Evolutionary conservation across 2,113 vertebrate species (phyloP).

Genomic region (Meriones unguiculatus): DNA sequence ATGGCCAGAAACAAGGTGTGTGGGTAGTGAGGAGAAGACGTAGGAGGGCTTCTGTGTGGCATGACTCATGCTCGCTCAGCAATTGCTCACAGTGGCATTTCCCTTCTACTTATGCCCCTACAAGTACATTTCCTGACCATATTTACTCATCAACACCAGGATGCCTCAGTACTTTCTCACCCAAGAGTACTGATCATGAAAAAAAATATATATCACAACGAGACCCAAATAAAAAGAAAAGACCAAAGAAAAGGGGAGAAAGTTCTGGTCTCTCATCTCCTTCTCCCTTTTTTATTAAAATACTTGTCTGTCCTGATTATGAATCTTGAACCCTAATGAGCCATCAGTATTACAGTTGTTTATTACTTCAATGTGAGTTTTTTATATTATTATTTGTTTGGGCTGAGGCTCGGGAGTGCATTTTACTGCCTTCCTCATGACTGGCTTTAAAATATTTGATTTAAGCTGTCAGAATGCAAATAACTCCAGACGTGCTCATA

Average conservation of each 20-base stretch:
- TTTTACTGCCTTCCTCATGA: slow-evolving; percentile 80
- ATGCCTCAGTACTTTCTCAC: fast-evolving
- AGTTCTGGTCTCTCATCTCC: background rate
- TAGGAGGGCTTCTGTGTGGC: background rate
- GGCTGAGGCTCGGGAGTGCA: slow-evolving; percentile 74
- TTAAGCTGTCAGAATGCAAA: slow-evolving; percentile 84
- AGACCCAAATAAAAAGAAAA: background rate
- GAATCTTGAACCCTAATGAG: slow-evolving; percentile 68
- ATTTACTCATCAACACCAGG: background rate
- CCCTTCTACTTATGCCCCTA: background rate
- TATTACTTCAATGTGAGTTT: slow-evolving; percentile 68
- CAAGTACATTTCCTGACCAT: background rate
- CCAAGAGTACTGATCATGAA: background rate
- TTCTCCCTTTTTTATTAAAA: slow-evolving; percentile 65
- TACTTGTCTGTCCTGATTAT: slow-evolving; percentile 54
- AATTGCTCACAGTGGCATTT: background rate
- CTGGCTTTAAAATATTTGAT: slow-evolving; percentile 83
- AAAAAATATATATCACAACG: fast-evolving
- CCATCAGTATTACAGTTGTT: background rate
- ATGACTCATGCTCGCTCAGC: background rate
- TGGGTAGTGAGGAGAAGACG: background rate
- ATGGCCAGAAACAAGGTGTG: background rate
- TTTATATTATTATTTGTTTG: slow-evolving; percentile 76
- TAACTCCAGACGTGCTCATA: slow-evolving; percentile 76
- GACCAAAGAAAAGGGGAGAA: background rate